Evolutionary conservation across 2,797 vertebrate genomes (phyloP), one percentile per base, ranked within the genome.

Genomic region (Syndactyla subalaris): DNA sequence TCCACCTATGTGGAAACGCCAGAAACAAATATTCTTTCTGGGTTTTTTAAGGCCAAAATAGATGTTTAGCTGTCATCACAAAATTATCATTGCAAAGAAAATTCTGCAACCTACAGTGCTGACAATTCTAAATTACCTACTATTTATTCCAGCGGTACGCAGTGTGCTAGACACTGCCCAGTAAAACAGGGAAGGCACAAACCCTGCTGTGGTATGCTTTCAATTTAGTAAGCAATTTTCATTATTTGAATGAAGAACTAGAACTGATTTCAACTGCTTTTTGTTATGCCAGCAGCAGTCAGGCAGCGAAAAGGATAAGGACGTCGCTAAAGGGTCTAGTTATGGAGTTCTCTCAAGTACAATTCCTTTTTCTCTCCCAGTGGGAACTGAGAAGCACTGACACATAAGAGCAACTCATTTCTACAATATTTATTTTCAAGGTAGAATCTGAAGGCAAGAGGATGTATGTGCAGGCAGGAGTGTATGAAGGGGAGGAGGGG

Each of bases 191-290:
- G 58, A 71, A 95, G 66, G 49, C 34, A 72, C 36, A 62, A 63
- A 49, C 51, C n/a, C 85, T 32, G 39, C 52, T 51, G 34, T 72
- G 58, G 95, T 86, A 75, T 2, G 1, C 20, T 84, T 88, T 51
- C 55, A 68, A 86, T 85, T 77, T 62, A 83, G 38, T 41, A 92
- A 92, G 87, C 34, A 68, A 92, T 85, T 95, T 70, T 88, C 88
- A 77, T n/a, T 8, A 88, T 7, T 29, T 43, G 58, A 80, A 68
- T 77, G 41, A 92, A 94, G 61, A 85, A 74, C 75, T 32, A 75
- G 72, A 85, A 78, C 43, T 2, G 2, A 87, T 91, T 82, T 75
- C 34, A 91, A 39, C 30, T 61, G 38, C n/a, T 92, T 80, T 88
- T 85, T 72, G 43, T 86, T 65, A 75, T 18, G 38, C 65, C 66